phyloP scores from a whole-genome alignment of 2,113 vertebrate genomes.

The Semicossyphus pulcher region DNA sequence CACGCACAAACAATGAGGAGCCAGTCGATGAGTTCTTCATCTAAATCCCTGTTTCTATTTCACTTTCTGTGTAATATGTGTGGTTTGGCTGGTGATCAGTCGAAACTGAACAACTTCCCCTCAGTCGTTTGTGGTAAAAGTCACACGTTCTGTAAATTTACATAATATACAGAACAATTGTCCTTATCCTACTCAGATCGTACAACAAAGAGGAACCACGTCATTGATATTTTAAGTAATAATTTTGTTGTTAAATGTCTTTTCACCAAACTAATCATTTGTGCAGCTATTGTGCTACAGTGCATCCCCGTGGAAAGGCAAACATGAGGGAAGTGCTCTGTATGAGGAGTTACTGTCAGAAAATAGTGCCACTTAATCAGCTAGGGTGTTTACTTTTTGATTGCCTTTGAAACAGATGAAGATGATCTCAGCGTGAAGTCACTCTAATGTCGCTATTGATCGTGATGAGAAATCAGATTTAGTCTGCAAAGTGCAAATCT shows the following conservation, averaged over 20 bases:
- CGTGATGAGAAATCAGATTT: constrained; percentile 28
- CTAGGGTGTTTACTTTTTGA: background rate
- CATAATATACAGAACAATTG: background rate
- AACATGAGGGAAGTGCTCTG: constrained; percentile 6
- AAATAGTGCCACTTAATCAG: background rate
- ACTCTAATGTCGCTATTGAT: constrained; percentile 24
- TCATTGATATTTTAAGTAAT: background rate
- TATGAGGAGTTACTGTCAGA: constrained; percentile 6
- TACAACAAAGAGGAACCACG: background rate
- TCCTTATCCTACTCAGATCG: background rate
- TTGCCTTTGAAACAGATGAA: constrained; percentile 19
- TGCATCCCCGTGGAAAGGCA: constrained; percentile 17
- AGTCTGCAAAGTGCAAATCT: background rate
- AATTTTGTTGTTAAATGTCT: constrained; percentile 13
- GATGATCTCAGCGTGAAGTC: constrained; percentile 10
- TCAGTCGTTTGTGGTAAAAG: too few relatives aligned
- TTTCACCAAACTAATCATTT: constrained; percentile 13
- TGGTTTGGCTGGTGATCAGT: too few relatives aligned
- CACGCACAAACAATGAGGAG: constrained; percentile 23
- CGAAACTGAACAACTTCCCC: too few relatives aligned
- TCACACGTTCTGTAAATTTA: background rate
- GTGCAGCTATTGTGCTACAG: constrained; percentile 47
- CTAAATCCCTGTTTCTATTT: constrained; percentile 61
- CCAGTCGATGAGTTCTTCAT: constrained; percentile 84
- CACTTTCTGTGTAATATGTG: too few relatives aligned